Percentiles rank a stretch among this genome's conserved stretches.
phyloP scores from a whole-genome alignment of 2,113 vertebrate species.

The Oxygymnocypris stewartii region DNA sequence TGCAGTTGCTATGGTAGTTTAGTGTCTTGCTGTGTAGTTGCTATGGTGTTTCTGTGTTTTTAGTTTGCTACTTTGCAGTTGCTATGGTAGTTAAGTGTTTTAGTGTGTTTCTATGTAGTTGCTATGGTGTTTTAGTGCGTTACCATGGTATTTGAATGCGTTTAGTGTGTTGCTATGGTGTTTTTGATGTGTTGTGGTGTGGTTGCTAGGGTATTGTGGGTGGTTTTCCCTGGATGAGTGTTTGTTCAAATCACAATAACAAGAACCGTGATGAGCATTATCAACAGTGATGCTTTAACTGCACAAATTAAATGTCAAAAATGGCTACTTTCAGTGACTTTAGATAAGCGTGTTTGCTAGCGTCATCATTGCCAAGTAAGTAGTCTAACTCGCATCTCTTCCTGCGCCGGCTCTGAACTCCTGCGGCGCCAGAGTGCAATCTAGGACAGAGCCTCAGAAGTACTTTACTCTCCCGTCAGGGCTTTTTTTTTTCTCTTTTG shows the following conservation, averaged over 20 bases:
- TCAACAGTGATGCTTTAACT: background rate
- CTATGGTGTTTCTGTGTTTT: background rate
- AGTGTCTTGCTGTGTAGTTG: background rate
- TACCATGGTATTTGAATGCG: too few relatives aligned
- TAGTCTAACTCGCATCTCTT: background rate
- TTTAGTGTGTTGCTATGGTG: background rate
- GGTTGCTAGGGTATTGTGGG: too few relatives aligned
- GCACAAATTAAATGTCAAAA: background rate
- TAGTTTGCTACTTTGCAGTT: background rate
- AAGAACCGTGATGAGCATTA: background rate
- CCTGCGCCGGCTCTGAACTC: background rate
- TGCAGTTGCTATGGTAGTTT: background rate
- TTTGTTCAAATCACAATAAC: background rate
- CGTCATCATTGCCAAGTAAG: background rate
- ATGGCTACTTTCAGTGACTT: background rate
- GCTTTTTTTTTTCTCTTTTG: background rate
- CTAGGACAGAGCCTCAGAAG: conserved; percentile 15
- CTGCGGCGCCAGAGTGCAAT: background rate
- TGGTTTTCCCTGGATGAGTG: background rate
- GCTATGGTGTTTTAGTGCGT: background rate
- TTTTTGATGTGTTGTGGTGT: background rate
- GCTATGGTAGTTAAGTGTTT: background rate
- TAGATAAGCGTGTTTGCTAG: background rate
- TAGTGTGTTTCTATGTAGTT: background rate
- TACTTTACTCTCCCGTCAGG: conserved; percentile 20